Evolutionary conservation across 2,888 invertebrate genomes (phyloP).

Genomic region (Eupithecia pulchellata): DNA sequence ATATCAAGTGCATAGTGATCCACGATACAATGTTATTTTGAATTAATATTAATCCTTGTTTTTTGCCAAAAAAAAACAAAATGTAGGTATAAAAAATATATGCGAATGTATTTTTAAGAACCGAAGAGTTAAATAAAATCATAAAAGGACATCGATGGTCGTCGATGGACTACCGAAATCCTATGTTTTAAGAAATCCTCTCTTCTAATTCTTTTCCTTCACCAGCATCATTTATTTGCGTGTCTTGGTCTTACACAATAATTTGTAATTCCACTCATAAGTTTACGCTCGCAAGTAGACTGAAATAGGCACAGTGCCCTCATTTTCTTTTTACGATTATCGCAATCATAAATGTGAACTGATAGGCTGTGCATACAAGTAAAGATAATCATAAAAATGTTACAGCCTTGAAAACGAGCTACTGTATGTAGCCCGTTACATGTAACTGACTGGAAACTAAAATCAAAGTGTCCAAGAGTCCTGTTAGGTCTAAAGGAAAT

Average conservation of each 20-base stretch:
- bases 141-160: too few species aligned
- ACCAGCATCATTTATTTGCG: neutral
- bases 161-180: too few species aligned
- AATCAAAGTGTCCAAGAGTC: neutral
- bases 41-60: too few species aligned
- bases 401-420: constrained; percentile 27
- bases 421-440: neutral
- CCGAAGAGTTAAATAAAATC: too few species aligned
- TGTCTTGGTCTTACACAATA: constrained; percentile 14
- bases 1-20: too few species aligned
- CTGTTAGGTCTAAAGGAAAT: too few species aligned
- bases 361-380: constrained; percentile 26
- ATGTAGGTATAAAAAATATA: too few species aligned
- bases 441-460: neutral
- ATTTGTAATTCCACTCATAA: constrained; percentile 15
- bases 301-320: constrained; percentile 41
- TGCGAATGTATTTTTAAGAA: too few species aligned
- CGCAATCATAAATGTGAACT: constrained; percentile 41
- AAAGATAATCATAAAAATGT: constrained; percentile 39
- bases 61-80: too few species aligned
- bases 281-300: constrained; percentile 19
- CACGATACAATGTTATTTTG: too few species aligned
- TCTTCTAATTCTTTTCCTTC: neutral
- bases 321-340: constrained; percentile 44
- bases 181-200: too few species aligned